phyloP scores from a whole-genome alignment of 2,797 vertebrate genomes.

The Cercopithecus mitis region DNA sequence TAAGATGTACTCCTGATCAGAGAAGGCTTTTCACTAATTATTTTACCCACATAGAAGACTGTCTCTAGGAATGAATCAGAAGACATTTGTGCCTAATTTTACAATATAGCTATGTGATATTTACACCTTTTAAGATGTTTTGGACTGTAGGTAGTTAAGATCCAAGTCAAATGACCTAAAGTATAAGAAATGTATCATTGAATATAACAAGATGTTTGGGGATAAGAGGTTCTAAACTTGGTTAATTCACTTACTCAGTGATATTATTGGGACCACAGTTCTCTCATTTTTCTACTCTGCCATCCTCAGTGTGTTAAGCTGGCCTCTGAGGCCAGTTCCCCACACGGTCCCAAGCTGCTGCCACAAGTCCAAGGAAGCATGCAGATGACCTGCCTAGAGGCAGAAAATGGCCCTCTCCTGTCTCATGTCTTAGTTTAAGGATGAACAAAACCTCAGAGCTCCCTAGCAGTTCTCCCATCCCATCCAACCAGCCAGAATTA shows the following conservation, averaged over 20 bases:
- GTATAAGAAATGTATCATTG: not conserved
- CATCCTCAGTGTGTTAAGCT: not conserved
- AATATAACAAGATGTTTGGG: not conserved
- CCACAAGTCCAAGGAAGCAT: not conserved
- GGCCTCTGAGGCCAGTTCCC: not conserved
- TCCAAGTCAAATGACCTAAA: not conserved
- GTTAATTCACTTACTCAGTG: not conserved
- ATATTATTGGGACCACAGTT: not conserved
- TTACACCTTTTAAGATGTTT: not conserved
- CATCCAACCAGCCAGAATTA: not conserved
- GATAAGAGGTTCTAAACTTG: not conserved
- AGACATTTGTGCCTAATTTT: not conserved
- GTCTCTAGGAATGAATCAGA: not conserved
- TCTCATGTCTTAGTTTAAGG: not conserved
- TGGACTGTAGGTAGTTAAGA: not conserved
- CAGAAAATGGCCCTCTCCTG: not conserved
- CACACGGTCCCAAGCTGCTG: too few species aligned
- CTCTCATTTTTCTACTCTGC: not conserved
- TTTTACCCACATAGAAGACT: not conserved
- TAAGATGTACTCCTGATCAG: not conserved
- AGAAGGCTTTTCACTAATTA: not conserved
- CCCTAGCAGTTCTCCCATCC: not conserved
- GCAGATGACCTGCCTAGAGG: not conserved
- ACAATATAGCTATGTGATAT: accelerated
- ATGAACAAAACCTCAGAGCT: not conserved